Evolutionary conservation across 2,797 vertebrate genomes (phyloP), one percentile per base, ranked within the genome.

Genomic region (Hydrophis major): DNA sequence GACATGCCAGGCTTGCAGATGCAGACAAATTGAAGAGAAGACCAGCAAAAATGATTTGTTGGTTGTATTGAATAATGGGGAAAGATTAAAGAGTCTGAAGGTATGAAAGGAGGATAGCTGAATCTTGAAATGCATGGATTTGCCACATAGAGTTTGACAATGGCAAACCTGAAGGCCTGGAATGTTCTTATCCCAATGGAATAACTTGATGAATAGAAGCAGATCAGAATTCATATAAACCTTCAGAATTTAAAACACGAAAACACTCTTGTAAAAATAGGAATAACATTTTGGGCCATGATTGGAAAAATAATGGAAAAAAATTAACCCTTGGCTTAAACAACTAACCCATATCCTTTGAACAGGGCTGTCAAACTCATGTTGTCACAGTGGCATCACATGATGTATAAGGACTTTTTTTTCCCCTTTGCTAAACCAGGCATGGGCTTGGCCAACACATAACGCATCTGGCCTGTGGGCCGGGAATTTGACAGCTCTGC

Each of bases 31-130:
- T 3, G 8, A 32, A 93, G 89, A 57, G 56, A 93, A 90, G 57
- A 91, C n/a, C 86, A 94, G 12, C n/a, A 88, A 28, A 22, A 20
- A 89, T 91, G 53, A 90, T 90, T 93, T 50, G 55, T 74, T 92
- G 12, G 27, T 5, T 91, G 22, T 61, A 8, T 87, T 95, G 93
- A 92, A 92, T 32, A 56, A 56, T 61, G 66, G 47, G 87, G 78
- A 16, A 60, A 93, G 55, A 93, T 95, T 66, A 37, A 94, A 92
- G 61, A 78, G 63, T 91, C 37, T 93, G 10, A 91, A 91, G 86
- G 32, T 89, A 20, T 42, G 50, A 86, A 50, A 53, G 56, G 27
- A 27, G 50, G 55, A 10, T 32, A 14, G 32, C 16, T 93, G 12
- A 13, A 63, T 42, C 8, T 22, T 57, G 2, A 2, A 89, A 74